Conservation (phyloP, 2,113 vertebrate genomes). For the Campylomormyrus tamandua region DNA sequence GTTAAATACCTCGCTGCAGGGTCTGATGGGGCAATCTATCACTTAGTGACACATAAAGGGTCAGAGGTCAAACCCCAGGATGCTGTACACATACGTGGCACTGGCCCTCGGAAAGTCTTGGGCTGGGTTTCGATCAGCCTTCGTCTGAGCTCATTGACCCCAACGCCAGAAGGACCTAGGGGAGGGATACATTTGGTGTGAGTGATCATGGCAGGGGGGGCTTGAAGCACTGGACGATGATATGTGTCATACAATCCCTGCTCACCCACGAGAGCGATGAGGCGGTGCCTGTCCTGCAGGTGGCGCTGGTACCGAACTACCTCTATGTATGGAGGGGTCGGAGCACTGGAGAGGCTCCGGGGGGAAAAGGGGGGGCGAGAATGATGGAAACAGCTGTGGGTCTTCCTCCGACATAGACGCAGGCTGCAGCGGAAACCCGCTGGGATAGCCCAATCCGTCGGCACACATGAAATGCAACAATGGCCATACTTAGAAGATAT, state of each 20-base stretch:
- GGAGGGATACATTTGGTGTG: not conserved
- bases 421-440: slow-evolving; percentile 86
- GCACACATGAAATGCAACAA: not conserved
- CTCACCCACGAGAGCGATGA: slow-evolving; percentile 81
- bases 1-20: not conserved
- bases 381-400: slow-evolving; percentile 43
- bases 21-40: not conserved
- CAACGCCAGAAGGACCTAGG: slow-evolving; percentile 85
- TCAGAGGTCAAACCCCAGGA: not conserved
- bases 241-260: not conserved
- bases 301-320: slow-evolving; percentile 79
- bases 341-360: slow-evolving; percentile 48
- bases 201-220: not conserved
- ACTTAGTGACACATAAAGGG: not conserved
- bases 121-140: slow-evolving; percentile 75
- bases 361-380: slow-evolving; percentile 48
- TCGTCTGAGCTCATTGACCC: slow-evolving; percentile 84
- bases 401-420: slow-evolving; percentile 75
- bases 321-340: slow-evolving; percentile 75
- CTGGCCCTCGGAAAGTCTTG: slow-evolving; percentile 68
- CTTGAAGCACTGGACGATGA: not conserved
- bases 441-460: slow-evolving; percentile 35
- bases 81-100: slow-evolving; percentile 72
- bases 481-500: not conserved
- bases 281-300: slow-evolving; percentile 63